Conservation (phyloP, 2,113 vertebrate genomes). For the Rallus limicola region DNA sequence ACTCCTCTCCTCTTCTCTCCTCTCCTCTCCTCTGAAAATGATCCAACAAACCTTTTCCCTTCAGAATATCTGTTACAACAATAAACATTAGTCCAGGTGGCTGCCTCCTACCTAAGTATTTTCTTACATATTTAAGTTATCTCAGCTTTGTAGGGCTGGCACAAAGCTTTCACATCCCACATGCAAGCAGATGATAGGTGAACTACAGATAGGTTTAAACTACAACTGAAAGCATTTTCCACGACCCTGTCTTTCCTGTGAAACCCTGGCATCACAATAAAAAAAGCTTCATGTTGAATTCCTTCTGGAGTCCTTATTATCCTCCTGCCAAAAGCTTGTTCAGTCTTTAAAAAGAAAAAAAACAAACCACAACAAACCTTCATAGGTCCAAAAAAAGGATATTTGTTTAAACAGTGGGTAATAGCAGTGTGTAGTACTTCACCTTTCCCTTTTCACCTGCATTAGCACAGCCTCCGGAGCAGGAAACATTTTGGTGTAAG, state of each 20-base stretch:
- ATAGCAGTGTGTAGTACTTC: neutral
- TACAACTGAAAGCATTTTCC: neutral
- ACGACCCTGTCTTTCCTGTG: neutral
- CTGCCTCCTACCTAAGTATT: neutral
- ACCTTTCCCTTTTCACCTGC: constrained; percentile 15
- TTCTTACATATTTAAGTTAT: neutral
- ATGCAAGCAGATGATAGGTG: neutral
- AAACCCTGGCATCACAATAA: constrained; percentile 13
- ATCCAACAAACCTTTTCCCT: neutral
- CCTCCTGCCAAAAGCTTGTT: constrained; percentile 41
- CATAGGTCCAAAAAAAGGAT: neutral
- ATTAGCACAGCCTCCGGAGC: neutral
- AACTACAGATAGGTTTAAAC: neutral
- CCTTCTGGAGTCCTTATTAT: constrained; percentile 35
- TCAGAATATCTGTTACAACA: neutral
- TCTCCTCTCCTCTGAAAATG: neutral
- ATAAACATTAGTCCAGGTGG: neutral
- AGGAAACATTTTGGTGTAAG: neutral
- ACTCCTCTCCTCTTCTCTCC: neutral
- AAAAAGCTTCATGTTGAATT: constrained; percentile 6
- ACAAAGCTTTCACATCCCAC: neutral
- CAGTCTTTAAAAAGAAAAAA: neutral
- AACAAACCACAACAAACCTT: neutral
- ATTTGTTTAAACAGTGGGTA: constrained; percentile 26
- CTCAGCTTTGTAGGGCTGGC: neutral